Base-by-base conservation (phyloP, 2,113 vertebrate genomes). In the Antigone vipio region DNA sequence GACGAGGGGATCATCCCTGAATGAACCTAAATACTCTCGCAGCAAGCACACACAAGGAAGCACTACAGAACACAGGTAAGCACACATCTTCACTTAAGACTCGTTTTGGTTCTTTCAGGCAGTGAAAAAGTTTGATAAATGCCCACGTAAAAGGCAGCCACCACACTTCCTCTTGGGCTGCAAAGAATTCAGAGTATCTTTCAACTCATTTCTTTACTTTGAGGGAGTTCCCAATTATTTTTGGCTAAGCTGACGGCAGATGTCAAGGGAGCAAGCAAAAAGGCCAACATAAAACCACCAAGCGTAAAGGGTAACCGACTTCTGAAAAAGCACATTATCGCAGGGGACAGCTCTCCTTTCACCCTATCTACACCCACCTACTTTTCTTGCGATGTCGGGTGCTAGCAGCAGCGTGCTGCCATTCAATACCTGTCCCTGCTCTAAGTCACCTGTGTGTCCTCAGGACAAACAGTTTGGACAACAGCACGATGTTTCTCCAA, bases 191-290 rank as follows among this genome's bases (percentile, higher is more conserved):
- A 44, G 40, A 87, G 35, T 18, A 59, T 85, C 88, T 85, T 85
- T 73, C 47, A 45, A 84, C 49, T 85, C 20, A 30, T 59, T 94
- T 95, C 94, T 96, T 95, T 87, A 82, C 69, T 97, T 94, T 96
- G 85, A 97, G 87, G 95, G 93, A 92, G 89, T 88, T 96, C 38
- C 91, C 94, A 85, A 76, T 89, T 94, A 91, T 82, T 94, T 93
- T 95, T 94, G 93, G 95, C 77, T 82, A 40, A 58, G 74, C 74
- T 73, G 75, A 83, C 58, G 59, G 84, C 21, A 91, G 80, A 87
- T 52, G 73, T 72, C 84, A 93, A 76, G 62, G 64, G 64, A 92
- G 53, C 14, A 44, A 85, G 71, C 13, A 44, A 55, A 72, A 77
- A 76, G 72, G 71, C 50, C 44, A 27, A 91, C 21, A 49, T 3